These are phyloP conservation scores for Terebella lapidaria DNA, from an alignment of 2,888 invertebrate genomes.

Conservation along the genomic window DNA sequence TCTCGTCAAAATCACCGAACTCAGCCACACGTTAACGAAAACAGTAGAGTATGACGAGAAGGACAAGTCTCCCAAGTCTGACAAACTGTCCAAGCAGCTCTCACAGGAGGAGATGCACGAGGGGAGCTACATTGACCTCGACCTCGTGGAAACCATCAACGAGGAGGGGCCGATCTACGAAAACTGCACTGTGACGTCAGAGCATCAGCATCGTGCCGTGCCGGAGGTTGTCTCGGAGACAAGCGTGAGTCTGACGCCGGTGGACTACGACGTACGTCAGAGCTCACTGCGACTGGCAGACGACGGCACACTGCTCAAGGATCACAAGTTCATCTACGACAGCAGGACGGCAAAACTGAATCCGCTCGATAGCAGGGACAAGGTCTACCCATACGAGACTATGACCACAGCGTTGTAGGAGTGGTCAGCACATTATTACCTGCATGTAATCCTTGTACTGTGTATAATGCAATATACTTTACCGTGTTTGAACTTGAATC, in stretches of 20 bases:
- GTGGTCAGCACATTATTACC: too few relatives aligned
- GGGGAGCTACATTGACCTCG: not conserved
- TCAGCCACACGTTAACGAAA: conserved; percentile 13
- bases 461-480: too few relatives aligned
- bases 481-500: too few relatives aligned
- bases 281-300: not conserved
- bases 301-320: not conserved
- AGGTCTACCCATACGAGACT: conserved; percentile 2
- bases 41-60: conserved; percentile 9
- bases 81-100: not conserved
- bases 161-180: not conserved
- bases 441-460: too few relatives aligned
- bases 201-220: not conserved
- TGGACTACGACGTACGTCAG: not conserved
- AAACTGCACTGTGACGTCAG: not conserved
- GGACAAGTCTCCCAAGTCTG: too few relatives aligned
- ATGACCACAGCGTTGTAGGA: conserved; percentile 3
- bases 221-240: not conserved
- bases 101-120: not conserved
- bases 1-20: conserved; percentile 15
- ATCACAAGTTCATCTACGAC: not conserved
- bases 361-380: not conserved
- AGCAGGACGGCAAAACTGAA: not conserved
- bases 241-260: not conserved
- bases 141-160: not conserved